These are phyloP conservation scores for Papilio machaon DNA, from an alignment of 1,140 invertebrate genomes.

Conservation along the genomic window DNA sequence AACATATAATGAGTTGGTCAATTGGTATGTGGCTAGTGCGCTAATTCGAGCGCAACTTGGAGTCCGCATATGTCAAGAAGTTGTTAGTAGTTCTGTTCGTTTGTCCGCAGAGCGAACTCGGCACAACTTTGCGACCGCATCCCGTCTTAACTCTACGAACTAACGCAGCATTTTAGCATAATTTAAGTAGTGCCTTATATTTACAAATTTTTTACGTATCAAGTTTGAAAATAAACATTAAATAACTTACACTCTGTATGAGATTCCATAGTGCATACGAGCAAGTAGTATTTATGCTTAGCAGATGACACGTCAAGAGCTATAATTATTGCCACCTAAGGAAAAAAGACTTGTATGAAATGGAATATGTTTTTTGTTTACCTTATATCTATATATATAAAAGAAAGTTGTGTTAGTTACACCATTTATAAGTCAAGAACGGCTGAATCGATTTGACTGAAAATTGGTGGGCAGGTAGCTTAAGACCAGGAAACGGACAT, in stretches of 20 bases:
- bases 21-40: slow-evolving; percentile 2
- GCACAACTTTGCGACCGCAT: slow-evolving; percentile 26
- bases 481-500: too few species aligned
- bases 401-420: too few species aligned
- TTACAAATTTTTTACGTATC: neutral
- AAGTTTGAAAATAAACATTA: neutral
- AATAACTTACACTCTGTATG: too few species aligned
- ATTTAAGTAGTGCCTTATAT: neutral
- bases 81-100: slow-evolving; percentile 8
- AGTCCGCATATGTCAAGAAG: slow-evolving; percentile 6
- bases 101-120: slow-evolving; percentile 7
- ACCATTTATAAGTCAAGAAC: too few species aligned
- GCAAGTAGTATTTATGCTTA: too few species aligned
- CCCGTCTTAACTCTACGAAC: slow-evolving; percentile 25
- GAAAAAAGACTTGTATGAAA: too few species aligned
- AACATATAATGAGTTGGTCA: neutral
- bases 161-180: slow-evolving; percentile 6
- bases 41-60: neutral
- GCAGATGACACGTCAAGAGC: too few species aligned
- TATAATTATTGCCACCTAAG: too few species aligned
- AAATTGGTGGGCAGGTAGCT: too few species aligned
- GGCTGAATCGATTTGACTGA: too few species aligned
- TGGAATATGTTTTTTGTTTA: neutral
- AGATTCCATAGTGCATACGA: too few species aligned
- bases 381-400: too few species aligned